phyloP scores from a whole-genome alignment of 2,888 invertebrate species.

The Syrphus vitripennis region DNA sequence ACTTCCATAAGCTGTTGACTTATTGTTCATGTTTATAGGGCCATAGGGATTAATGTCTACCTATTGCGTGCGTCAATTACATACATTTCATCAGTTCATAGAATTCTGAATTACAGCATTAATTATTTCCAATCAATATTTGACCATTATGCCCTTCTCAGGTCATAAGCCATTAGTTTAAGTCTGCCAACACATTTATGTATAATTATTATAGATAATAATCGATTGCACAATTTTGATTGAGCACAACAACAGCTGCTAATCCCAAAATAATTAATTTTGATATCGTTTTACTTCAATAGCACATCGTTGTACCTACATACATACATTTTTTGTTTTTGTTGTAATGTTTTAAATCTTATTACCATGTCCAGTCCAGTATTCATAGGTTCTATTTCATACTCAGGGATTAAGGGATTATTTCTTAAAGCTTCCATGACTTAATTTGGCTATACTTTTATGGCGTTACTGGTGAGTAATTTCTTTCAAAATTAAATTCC shows the following conservation, averaged over 20 bases:
- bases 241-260: slow-evolving; percentile 31
- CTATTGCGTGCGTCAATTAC: neutral
- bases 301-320: no score
- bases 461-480: neutral
- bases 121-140: slow-evolving; percentile 24
- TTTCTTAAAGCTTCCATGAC: slow-evolving; percentile 16
- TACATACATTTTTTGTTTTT: neutral
- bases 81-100: neutral
- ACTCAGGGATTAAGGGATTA: slow-evolving; percentile 44
- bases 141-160: neutral
- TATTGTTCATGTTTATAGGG: neutral
- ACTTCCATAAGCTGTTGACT: neutral
- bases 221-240: slow-evolving; percentile 44
- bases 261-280: slow-evolving; percentile 58
- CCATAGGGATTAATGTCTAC: neutral
- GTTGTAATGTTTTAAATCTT: neutral
- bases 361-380: slow-evolving; percentile 6
- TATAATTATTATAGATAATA: neutral
- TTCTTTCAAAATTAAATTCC: slow-evolving; percentile 2
- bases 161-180: slow-evolving; percentile 16
- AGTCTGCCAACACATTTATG: neutral
- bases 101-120: neutral
- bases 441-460: neutral
- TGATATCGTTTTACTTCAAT: slow-evolving; percentile 2
- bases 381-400: neutral